phyloP scores from a whole-genome alignment of 2,888 invertebrate species.

The Chromoteleia sp. region DNA sequence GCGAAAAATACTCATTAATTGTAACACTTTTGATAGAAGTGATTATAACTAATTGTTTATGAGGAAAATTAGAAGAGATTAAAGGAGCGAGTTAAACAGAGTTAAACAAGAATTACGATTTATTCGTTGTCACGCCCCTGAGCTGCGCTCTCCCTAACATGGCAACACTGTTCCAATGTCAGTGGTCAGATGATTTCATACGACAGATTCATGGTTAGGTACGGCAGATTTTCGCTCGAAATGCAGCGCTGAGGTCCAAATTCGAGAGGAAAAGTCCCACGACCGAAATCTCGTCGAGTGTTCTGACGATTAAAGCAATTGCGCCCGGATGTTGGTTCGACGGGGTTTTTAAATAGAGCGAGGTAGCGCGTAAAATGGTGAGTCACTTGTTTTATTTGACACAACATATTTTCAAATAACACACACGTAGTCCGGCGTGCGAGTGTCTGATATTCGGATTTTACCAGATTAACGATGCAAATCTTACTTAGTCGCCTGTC shows the following conservation, averaged over 20 bases:
- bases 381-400: slow-evolving; percentile 55
- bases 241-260: slow-evolving; percentile 43
- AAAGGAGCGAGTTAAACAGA: too few relatives aligned
- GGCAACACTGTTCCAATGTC: slow-evolving; percentile 30
- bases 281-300: slow-evolving; percentile 11
- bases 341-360: slow-evolving; percentile 38
- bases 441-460: slow-evolving; percentile 49
- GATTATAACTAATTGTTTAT: too few relatives aligned
- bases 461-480: slow-evolving; percentile 53
- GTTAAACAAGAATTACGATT: too few relatives aligned
- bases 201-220: slow-evolving; percentile 60
- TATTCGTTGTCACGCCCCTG: not conserved
- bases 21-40: too few relatives aligned
- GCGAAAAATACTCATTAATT: too few relatives aligned
- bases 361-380: slow-evolving; percentile 65
- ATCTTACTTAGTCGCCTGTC: slow-evolving; percentile 42
- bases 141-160: not conserved
- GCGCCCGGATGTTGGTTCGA: slow-evolving; percentile 49
- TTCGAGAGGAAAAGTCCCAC: not conserved
- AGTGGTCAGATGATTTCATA: slow-evolving; percentile 57
- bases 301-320: slow-evolving; percentile 2
- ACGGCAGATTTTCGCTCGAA: slow-evolving; percentile 38
- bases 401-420: slow-evolving; percentile 53
- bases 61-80: too few relatives aligned
- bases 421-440: slow-evolving; percentile 22